phyloP scores from a whole-genome alignment of 2,888 invertebrate species.

The Chrysolina oricalcia region DNA sequence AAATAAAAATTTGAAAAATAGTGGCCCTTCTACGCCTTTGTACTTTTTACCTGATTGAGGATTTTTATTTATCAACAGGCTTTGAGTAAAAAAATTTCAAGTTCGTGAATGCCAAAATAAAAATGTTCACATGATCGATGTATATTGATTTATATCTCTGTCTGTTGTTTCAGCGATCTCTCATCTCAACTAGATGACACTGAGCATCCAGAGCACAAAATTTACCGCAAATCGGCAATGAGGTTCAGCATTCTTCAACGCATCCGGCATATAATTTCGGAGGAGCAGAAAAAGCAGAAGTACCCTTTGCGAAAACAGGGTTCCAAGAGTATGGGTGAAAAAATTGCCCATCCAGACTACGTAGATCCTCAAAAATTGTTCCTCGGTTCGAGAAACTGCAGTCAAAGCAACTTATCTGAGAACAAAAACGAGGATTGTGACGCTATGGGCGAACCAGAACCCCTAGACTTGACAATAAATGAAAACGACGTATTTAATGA shows the following conservation, averaged over 20 bases:
- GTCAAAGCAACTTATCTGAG: constrained; percentile 55
- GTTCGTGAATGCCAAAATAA: too few species aligned
- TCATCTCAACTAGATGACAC: constrained; percentile 71
- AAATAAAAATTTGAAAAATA: too few species aligned
- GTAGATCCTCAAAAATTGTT: constrained; percentile 85
- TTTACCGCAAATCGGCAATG: constrained; percentile 80
- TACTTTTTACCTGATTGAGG: too few species aligned
- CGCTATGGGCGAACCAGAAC: constrained; percentile 60
- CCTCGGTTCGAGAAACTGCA: constrained; percentile 57
- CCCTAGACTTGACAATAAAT: constrained; percentile 66
- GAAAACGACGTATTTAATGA: constrained; percentile 69
- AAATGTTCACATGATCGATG: too few species aligned
- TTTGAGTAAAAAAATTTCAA: too few species aligned
- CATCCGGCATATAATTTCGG: constrained; percentile 72
- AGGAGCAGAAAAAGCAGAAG: constrained; percentile 67
- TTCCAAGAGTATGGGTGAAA: constrained; percentile 87
- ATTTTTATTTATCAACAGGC: too few species aligned
- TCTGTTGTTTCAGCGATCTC: constrained; percentile 67
- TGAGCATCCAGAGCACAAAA: constrained; percentile 86
- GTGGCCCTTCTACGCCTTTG: too few species aligned
- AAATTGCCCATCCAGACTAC: constrained; percentile 91
- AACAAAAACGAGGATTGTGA: constrained; percentile 53
- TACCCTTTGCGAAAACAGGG: constrained; percentile 83
- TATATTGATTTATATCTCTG: not conserved
- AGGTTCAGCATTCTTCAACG: constrained; percentile 76